Percentiles rank a stretch among this genome's conserved stretches.
Evolutionary conservation across 2,797 vertebrate genomes (phyloP).

Genomic region (Rhabdophis nuchalis): DNA sequence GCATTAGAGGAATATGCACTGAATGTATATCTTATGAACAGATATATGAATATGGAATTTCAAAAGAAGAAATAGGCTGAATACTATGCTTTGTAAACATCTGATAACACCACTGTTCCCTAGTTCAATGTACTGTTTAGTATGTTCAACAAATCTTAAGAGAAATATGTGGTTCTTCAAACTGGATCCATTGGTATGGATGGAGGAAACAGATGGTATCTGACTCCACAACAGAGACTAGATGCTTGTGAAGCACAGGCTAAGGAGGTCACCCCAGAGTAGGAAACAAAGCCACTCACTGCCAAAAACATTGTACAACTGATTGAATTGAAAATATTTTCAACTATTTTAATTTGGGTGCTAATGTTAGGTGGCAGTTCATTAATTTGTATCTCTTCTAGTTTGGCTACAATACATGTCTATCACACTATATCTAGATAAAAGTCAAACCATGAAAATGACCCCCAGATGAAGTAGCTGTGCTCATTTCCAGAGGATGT

Average conservation of each 20-base stretch:
- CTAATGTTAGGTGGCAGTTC: background rate
- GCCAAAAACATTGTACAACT: background rate
- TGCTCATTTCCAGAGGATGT: background rate
- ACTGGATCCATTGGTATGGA: background rate
- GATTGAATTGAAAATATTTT: background rate
- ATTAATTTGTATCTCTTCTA: background rate
- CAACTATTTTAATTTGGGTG: background rate
- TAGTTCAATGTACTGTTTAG: background rate
- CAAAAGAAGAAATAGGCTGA: background rate
- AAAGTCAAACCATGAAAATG: background rate
- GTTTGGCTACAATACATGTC: background rate
- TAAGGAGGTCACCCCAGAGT: background rate
- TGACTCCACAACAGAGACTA: background rate
- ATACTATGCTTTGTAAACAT: background rate
- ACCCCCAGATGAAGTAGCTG: background rate
- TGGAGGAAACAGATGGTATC: background rate
- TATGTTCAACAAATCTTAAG: background rate
- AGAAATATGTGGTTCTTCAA: background rate
- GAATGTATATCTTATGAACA: background rate
- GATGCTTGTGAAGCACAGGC: background rate
- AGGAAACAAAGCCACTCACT: background rate
- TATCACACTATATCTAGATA: background rate
- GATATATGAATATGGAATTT: background rate
- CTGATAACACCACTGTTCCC: background rate
- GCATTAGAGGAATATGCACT: background rate